Base-by-base conservation (phyloP, 2,888 invertebrate genomes). In the Dione vanillae region DNA sequence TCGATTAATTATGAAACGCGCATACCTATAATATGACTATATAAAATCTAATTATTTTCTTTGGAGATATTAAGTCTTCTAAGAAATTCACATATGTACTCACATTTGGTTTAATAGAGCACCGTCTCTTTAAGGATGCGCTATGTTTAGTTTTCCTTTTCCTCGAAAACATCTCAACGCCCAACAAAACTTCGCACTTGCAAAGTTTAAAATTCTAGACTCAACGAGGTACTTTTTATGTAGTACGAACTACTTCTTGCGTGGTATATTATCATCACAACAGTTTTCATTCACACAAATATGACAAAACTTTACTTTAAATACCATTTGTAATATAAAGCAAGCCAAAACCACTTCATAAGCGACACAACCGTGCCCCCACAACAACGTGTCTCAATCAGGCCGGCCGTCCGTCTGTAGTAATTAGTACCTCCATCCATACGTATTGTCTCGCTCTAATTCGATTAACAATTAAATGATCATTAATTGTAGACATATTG, bases 341-440 rank as follows among this genome's bases (percentile, higher is more conserved):
- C 27, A 45, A 47, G 0, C 47, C 27, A 56, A 43, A n/a, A 19
- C 11, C 40, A 47, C 65, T 8, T 11, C 14, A 59, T 56, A 45
- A 51, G 11, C 67, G 45, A 41, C 67, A 65, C 67, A 66, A 52
- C 65, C 58, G 49, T 59, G 51, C 19, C 62, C 10, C 67, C 52
- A 0, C 70, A 43, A 75, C 80, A 78, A 82, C 84, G 80, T 80
- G 81, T 84, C 84, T 83, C 83, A 84, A 86, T 86, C 84, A 82
- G 79, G 79, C 78, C 82, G 81, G 12, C 80, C 80, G 84, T 65
- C 70, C 71, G 79, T 81, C 77, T 78, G 78, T 59, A 11, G 82
- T 85, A 87, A 88, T 86, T 82, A 81, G 83, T 87, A 85, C 86
- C 83, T 82, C 82, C 77, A 84, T 84, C 81, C 79, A 74, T 74